Conservation (phyloP, 2,888 invertebrate genomes). For the Andrena marginata region DNA sequence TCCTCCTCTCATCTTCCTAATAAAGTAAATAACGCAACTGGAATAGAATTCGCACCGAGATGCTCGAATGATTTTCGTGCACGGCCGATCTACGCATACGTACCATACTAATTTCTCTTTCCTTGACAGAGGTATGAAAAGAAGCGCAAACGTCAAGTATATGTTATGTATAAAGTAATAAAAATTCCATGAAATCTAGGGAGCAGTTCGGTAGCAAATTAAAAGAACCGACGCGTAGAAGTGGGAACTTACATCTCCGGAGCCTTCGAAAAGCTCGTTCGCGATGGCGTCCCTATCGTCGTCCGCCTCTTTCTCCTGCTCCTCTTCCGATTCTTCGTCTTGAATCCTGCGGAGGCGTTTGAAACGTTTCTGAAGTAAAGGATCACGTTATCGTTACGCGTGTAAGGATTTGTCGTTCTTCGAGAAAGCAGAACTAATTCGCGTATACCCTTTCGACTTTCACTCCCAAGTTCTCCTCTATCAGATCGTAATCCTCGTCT, state of each 20-base stretch:
- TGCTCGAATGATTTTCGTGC: not conserved
- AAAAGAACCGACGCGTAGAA: not conserved
- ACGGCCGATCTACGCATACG: slow-evolving; percentile 8
- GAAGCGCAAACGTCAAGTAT: slow-evolving; percentile 12
- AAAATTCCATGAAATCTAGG: not conserved
- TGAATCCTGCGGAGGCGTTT: slow-evolving; percentile 93
- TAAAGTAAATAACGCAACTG: slow-evolving; percentile 29
- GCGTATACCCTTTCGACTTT: slow-evolving; percentile 93
- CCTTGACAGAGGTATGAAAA: slow-evolving; percentile 48
- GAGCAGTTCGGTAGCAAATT: not conserved
- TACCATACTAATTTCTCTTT: slow-evolving; percentile 59
- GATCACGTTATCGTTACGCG: slow-evolving; percentile 31
- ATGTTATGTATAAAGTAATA: not conserved
- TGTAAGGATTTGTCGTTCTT: not conserved
- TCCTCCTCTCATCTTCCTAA: slow-evolving; percentile 92
- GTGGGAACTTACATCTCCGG: slow-evolving; percentile 91
- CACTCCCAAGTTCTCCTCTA: slow-evolving; percentile 98
- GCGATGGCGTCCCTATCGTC: slow-evolving; percentile 95
- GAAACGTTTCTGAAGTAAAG: slow-evolving; percentile 87
- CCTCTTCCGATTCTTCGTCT: slow-evolving; percentile 97
- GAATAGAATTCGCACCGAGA: not conserved
- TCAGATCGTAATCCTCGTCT: slow-evolving; percentile 99
- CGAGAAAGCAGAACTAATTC: not conserved
- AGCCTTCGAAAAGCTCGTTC: slow-evolving; percentile 94
- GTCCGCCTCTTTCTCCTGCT: slow-evolving; percentile 90